Base-by-base conservation (phyloP, 1,140 invertebrate species). In the Euura saliciscinereae region DNA sequence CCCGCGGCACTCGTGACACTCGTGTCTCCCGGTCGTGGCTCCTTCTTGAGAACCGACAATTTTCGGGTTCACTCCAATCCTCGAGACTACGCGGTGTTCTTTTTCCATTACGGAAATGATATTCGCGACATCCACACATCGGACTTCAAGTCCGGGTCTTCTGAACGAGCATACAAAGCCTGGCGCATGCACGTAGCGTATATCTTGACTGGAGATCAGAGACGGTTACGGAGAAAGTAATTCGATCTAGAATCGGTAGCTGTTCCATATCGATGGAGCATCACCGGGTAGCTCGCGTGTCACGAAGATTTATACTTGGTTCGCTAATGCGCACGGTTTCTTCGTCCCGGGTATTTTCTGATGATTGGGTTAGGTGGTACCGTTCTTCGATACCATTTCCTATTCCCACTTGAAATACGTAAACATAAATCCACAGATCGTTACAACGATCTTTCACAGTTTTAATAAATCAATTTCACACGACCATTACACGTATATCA, bases 21-120 rank as follows among this genome's bases (percentile, higher is more conserved):
- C 51, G 51, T 59, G 51, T 59, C 8, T 59, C 51, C 43, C 70
- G 11, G 68, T 71, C 72, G 42, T 70, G 72, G 44, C 70, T 43
- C 44, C 66, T 65, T 65, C 46, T 64, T 73, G 64, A 45, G 74
- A 67, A 11, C 45, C 11, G 45, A 6, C 69, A 59, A 8, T 71
- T 43, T 76, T 28, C 28, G 28, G 28, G 28, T 28, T 28, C 1
- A 28, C 28, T 28, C 28, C 28, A 28, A 28, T 28, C 1, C 28
- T 28, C 28, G 28, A 28, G 28, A 28, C 28, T 28, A 28, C 28
- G 28, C 28, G 28, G 28, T 1, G 28, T 28, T 28, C 28, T 28
- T 28, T 28, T 28, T 28, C 0, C 28, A 28, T 28, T 28, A 28
- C 28, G 28, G 28, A 28, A 28, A 28, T 28, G 28, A 28, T 1